phyloP scores from a whole-genome alignment of 2,888 invertebrate genomes.

The Lamellibrachia satsuma region DNA sequence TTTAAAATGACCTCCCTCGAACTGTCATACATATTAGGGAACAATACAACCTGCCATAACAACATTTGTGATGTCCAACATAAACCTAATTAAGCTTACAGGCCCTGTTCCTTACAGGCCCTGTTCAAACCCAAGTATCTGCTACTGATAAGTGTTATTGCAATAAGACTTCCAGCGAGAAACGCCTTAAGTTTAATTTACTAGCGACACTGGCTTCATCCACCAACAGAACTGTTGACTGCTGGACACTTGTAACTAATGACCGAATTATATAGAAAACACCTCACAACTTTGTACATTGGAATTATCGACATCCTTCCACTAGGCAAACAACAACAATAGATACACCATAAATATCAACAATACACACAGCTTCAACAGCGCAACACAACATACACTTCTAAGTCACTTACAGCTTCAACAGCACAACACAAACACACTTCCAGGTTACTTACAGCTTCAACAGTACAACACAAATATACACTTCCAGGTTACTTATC shows the following conservation, averaged over 20 bases:
- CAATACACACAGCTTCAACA: not conserved
- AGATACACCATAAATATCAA: not conserved
- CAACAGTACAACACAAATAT: not conserved
- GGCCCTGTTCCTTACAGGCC: not conserved
- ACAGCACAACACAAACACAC: not conserved
- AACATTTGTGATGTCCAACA: not conserved
- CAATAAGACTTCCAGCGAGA: not conserved
- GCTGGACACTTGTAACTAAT: not conserved
- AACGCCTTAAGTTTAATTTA: not conserved
- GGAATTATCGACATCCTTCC: not conserved
- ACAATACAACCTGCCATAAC: not conserved
- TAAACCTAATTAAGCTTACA: not conserved
- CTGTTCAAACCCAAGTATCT: not conserved
- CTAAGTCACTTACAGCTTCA: not conserved
- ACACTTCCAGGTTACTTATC: not conserved
- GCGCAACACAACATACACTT: not conserved
- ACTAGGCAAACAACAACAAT: not conserved
- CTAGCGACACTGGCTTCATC: not conserved
- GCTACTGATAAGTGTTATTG: not conserved
- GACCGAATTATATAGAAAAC: not conserved
- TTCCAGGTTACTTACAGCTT: not conserved
- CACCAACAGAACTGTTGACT: not conserved
- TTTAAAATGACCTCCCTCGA: not conserved
- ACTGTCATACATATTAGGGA: not conserved
- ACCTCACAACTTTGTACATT: slow-evolving; percentile 11